phyloP scores from a whole-genome alignment of 1,140 invertebrate species.

The Drosophila elegans region DNA sequence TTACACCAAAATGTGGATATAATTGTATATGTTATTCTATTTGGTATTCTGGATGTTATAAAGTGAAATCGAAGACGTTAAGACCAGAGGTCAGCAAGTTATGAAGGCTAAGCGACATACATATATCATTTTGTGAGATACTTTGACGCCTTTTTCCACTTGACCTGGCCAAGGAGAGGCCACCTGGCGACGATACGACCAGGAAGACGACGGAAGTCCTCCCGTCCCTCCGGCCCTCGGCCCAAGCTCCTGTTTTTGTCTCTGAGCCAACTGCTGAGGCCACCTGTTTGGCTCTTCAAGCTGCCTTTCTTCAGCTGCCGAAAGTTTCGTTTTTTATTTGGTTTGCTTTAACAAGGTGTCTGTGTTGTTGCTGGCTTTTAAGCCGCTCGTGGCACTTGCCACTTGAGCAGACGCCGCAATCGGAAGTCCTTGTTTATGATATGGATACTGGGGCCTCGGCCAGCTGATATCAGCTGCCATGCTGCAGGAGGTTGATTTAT shows the following conservation, averaged over 20 bases:
- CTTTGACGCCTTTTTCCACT: conserved; percentile 62
- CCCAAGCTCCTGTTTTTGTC: conserved; percentile 5
- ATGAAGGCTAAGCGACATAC: conserved; percentile 30
- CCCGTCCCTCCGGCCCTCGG: not conserved
- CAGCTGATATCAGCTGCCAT: conserved; percentile 55
- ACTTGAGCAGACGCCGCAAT: conserved; percentile 64
- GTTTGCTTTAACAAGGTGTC: conserved; percentile 30
- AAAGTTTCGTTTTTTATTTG: conserved; percentile 30
- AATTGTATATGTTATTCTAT: too few species aligned
- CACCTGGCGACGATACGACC: conserved; percentile 55
- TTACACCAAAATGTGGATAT: too few species aligned
- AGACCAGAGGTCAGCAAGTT: conserved; percentile 36
- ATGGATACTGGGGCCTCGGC: conserved; percentile 30
- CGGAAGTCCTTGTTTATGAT: conserved; percentile 77
- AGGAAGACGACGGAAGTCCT: conserved; percentile 31
- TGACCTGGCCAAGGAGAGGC: conserved; percentile 25
- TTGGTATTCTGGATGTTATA: too few species aligned
- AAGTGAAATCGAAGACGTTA: not conserved
- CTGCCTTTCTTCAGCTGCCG: conserved; percentile 63
- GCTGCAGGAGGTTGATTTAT: conserved; percentile 16
- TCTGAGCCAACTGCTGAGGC: conserved; percentile 26
- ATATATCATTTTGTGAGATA: conserved; percentile 10
- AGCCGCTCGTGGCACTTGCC: conserved; percentile 66
- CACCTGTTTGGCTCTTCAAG: conserved; percentile 62
- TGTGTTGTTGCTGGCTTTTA: conserved; percentile 33